phyloP scores from a whole-genome alignment of 2,888 invertebrate genomes.

The Mimachlamys varia region DNA sequence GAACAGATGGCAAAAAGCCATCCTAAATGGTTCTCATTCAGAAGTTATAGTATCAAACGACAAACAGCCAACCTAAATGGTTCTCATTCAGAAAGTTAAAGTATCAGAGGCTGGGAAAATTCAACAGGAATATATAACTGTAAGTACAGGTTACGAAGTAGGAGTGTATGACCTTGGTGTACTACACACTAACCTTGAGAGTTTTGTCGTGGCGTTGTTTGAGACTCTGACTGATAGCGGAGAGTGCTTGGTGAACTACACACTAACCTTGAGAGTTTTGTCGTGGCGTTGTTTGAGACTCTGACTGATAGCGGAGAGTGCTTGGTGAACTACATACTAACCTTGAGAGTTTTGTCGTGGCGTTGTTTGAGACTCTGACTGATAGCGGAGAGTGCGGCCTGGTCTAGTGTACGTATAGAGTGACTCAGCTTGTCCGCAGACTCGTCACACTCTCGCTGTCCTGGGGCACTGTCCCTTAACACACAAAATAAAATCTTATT shows the following conservation, averaged over 20 bases:
- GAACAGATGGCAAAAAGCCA: no score
- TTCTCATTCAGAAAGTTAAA: no score
- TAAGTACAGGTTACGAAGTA: not conserved
- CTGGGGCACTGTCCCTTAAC: constrained; percentile 94
- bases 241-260: no score
- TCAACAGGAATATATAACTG: not conserved
- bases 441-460: constrained; percentile 95
- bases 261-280: constrained; percentile 88
- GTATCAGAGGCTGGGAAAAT: no score
- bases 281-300: constrained; percentile 87
- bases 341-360: constrained; percentile 88
- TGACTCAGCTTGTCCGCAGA: constrained; percentile 90
- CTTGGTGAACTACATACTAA: no score
- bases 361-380: constrained; percentile 89
- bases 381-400: constrained; percentile 93
- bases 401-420: constrained; percentile 92
- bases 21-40: no score
- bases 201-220: constrained; percentile 88
- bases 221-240: constrained; percentile 92
- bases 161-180: constrained; percentile 79
- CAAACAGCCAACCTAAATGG: no score
- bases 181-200: constrained; percentile 83
- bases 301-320: constrained; percentile 93
- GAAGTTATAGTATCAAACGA: no score
- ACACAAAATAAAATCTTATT: not conserved